phyloP scores from a whole-genome alignment of 2,113 vertebrate species.

The Pseudorhombus dupliciocellatus region DNA sequence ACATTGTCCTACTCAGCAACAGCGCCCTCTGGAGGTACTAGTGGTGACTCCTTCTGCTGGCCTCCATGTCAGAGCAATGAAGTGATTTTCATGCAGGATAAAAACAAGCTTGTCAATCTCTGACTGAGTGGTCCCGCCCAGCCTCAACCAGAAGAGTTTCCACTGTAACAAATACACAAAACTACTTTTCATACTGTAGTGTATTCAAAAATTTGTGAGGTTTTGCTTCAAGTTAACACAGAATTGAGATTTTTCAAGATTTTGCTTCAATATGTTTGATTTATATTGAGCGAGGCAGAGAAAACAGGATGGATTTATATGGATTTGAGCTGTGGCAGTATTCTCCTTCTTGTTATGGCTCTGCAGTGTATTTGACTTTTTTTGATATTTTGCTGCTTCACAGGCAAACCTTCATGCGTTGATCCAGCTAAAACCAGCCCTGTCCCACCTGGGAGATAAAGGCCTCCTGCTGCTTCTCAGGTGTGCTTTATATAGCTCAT shows the following conservation, averaged over 20 bases:
- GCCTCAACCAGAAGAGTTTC: no score
- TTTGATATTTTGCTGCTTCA: slow-evolving; percentile 47
- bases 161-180: no score
- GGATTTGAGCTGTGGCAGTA: neutral
- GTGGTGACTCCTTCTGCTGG: no score
- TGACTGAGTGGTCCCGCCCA: no score
- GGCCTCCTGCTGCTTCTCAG: slow-evolving; percentile 94
- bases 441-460: slow-evolving; percentile 98
- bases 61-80: no score
- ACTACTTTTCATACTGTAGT: no score
- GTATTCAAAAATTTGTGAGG: no score
- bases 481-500: slow-evolving; percentile 71
- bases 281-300: neutral
- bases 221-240: neutral
- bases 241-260: no score
- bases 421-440: slow-evolving; percentile 97
- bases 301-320: neutral
- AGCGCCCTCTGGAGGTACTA: no score
- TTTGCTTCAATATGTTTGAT: neutral
- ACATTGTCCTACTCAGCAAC: no score
- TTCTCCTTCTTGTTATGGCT: neutral
- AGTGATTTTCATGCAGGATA: no score
- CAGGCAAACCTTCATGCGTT: slow-evolving; percentile 98
- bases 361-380: neutral
- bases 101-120: no score